Evolutionary conservation across 2,888 invertebrate genomes (phyloP), one percentile per base, ranked within the genome.

Genomic region (Agriopis aurantiaria): DNA sequence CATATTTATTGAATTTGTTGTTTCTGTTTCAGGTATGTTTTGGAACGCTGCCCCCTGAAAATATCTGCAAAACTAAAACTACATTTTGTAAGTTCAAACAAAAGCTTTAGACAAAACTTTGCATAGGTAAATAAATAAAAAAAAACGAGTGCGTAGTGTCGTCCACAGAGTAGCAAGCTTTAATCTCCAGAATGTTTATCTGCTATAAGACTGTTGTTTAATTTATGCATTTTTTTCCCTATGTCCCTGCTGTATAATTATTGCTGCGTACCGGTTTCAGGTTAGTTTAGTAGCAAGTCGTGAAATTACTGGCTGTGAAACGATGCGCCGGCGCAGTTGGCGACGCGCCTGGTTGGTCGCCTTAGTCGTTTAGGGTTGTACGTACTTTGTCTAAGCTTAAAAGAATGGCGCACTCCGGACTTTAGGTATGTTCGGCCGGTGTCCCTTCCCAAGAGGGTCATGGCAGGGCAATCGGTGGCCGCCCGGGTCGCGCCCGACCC

Each of bases 171-270:
- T 7, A 46, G 58, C 46, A 58, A 46, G 23, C 58, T 58, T 57
- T 57, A 17, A 45, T 52, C 41, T 51, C 46, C 23, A 46, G 62
- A 62, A 55, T 61, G 6, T 43, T 17, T 40, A 14, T 60, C 40
- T 14, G 51, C 52, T 9, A 8, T 43, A 43, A 7, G 43, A 12
- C 8, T 33, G 45, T 12, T 46, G 49, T 64, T 56, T 57, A 52
- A 52, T 65, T 14, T 52, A 52, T 52, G 65, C 23, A 40, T 11
- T 69, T 73, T 86, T 88, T 84, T 86, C 87, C 86, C 85, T 85
- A 84, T 88, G 90, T 89, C 87, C 85, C 85, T 85, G 90, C 88
- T 87, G 86, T 85, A 89, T 92, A 92, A 91, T 91, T 91, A 88
- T 87, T 45, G 73, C 56, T 71, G 65, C 59, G 68, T 84, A 91